Evolutionary conservation across 2,888 invertebrate genomes (phyloP).

Genomic region (Palloptera scutellata): DNA sequence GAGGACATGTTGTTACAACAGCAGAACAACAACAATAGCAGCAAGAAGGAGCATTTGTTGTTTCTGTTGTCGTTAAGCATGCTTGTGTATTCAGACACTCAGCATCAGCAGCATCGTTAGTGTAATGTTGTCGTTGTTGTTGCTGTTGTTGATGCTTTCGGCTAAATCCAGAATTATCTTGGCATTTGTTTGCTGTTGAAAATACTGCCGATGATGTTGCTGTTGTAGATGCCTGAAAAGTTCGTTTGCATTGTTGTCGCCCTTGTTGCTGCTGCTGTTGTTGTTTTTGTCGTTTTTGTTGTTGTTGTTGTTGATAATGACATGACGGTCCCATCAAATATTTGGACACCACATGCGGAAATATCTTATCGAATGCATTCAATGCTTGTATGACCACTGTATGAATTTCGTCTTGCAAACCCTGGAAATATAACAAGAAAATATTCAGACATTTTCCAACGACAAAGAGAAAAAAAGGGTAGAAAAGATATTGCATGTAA

Average conservation of each 20-base stretch:
- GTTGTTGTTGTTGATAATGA: slow-evolving; percentile 53
- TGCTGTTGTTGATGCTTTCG: slow-evolving; percentile 38
- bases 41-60: slow-evolving; percentile 12
- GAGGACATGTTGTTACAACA: slow-evolving; percentile 35
- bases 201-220: slow-evolving; percentile 14
- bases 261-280: slow-evolving; percentile 33
- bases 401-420: slow-evolving; percentile 64
- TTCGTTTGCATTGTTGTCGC: slow-evolving; percentile 23
- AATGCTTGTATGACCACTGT: slow-evolving; percentile 65
- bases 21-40: slow-evolving; percentile 14
- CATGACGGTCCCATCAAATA: slow-evolving; percentile 60
- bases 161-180: slow-evolving; percentile 52
- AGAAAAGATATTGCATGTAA: slow-evolving; percentile 18
- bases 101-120: slow-evolving; percentile 49
- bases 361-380: slow-evolving; percentile 63
- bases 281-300: slow-evolving; percentile 41
- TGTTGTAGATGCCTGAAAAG: slow-evolving; percentile 5
- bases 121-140: slow-evolving; percentile 35
- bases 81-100: slow-evolving; percentile 21
- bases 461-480: background rate
- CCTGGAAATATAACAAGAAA: slow-evolving; percentile 48
- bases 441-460: background rate
- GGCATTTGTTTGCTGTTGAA: slow-evolving; percentile 38
- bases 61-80: slow-evolving; percentile 18
- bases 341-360: slow-evolving; percentile 62